Evolutionary conservation across 2,797 vertebrate species (phyloP).

Genomic region (Oophaga sylvatica): DNA sequence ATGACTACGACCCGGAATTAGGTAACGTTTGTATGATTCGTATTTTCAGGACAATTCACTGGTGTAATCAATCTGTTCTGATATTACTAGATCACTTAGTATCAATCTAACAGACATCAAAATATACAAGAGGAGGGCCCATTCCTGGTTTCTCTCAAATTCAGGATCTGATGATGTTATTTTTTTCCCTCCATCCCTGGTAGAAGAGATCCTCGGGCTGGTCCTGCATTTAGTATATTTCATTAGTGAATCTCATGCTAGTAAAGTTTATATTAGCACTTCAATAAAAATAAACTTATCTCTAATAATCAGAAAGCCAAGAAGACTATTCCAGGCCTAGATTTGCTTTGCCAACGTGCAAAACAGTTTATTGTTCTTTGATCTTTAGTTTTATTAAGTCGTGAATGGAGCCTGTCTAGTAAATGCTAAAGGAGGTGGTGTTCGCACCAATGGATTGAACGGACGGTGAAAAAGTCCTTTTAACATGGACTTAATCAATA

Average conservation of each 20-base stretch:
- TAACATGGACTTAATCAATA: slow-evolving; percentile 13
- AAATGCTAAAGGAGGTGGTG: neutral
- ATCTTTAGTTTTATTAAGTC: neutral
- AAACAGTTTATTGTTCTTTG: too few relatives aligned
- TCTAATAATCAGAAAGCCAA: too few relatives aligned
- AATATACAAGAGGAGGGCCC: neutral
- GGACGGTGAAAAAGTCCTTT: slow-evolving; percentile 1
- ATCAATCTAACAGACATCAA: neutral
- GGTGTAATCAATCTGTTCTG: neutral
- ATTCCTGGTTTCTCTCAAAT: too few relatives aligned
- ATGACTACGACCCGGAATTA: neutral
- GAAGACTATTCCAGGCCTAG: too few relatives aligned
- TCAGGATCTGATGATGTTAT: too few relatives aligned
- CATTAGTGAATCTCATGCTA: too few relatives aligned
- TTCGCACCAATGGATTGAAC: slow-evolving; percentile 7
- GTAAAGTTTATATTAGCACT: too few relatives aligned
- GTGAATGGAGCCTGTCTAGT: neutral
- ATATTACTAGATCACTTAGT: neutral
- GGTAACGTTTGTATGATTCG: neutral
- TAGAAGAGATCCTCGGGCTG: too few relatives aligned
- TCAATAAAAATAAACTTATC: too few relatives aligned
- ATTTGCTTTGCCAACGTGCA: neutral
- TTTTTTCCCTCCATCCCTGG: too few relatives aligned
- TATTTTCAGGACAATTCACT: neutral
- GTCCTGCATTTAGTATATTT: too few relatives aligned